phyloP scores from a whole-genome alignment of 2,888 invertebrate species.

The Silvanus unidentatus region DNA sequence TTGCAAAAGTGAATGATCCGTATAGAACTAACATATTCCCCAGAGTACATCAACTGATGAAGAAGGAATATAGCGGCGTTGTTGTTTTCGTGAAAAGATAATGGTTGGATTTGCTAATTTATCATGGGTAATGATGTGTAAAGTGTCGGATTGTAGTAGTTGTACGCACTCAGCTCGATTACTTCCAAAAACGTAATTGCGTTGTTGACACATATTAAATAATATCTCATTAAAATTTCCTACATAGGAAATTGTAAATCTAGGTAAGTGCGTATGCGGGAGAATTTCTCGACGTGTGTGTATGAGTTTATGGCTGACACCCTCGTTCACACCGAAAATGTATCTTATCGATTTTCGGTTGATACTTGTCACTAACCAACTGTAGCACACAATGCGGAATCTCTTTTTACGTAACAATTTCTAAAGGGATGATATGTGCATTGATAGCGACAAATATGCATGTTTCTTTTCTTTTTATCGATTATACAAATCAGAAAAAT shows the following conservation, averaged over 20 bases:
- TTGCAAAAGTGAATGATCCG: conserved; percentile 25
- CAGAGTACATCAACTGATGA: conserved; percentile 35
- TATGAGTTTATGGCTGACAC: background rate
- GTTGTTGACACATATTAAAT: conserved; percentile 5
- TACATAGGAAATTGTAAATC: background rate
- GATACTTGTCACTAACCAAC: too few species aligned
- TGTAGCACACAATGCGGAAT: too few species aligned
- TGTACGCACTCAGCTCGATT: conserved; percentile 5
- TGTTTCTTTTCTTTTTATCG: too few species aligned
- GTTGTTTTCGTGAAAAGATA: conserved; percentile 20
- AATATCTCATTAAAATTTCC: conserved; percentile 6
- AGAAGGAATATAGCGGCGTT: conserved; percentile 15
- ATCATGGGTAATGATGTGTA: conserved; percentile 33
- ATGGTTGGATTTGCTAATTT: conserved; percentile 31
- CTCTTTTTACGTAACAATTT: too few species aligned
- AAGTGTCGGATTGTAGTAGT: conserved; percentile 22
- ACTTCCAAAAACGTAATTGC: background rate
- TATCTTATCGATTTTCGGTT: too few species aligned
- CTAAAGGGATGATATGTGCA: too few species aligned
- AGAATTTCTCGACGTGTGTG: background rate
- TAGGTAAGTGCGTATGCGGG: background rate
- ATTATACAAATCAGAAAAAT: too few species aligned
- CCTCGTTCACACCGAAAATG: background rate
- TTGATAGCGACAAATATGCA: too few species aligned
- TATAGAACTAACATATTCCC: conserved; percentile 21